Evolutionary conservation across 2,113 vertebrate species (phyloP).

Genomic region (Spilogale gracilis): DNA sequence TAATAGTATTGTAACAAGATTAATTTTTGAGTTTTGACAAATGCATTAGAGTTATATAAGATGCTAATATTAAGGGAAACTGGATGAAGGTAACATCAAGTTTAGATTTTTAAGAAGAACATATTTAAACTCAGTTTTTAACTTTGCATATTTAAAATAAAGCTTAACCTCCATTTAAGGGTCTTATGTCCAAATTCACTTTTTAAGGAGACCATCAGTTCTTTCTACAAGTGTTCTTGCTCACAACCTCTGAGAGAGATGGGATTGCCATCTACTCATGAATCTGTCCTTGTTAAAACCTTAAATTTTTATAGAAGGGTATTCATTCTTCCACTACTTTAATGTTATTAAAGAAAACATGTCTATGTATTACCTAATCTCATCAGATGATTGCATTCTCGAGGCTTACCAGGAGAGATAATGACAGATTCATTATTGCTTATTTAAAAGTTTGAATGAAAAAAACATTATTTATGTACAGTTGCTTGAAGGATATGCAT

Average conservation of each 20-base stretch:
- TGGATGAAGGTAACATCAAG: neutral
- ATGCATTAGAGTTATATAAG: neutral
- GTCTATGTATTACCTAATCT: neutral
- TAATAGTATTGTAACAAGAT: neutral
- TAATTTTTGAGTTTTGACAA: conserved; percentile 25
- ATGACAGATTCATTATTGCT: neutral
- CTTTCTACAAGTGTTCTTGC: neutral
- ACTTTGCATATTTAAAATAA: neutral
- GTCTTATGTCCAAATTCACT: neutral
- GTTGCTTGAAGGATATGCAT: neutral
- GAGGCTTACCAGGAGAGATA: neutral
- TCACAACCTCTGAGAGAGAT: neutral
- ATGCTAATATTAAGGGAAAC: neutral
- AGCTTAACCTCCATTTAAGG: neutral
- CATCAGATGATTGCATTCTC: neutral
- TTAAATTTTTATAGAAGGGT: neutral
- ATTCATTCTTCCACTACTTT: neutral
- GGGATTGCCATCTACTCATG: neutral
- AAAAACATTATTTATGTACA: neutral
- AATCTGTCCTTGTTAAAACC: neutral
- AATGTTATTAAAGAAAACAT: neutral
- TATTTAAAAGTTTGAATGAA: conserved; percentile 19
- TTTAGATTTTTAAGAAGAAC: neutral
- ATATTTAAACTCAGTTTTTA: neutral
- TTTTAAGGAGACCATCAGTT: neutral